Evolutionary conservation across 1,140 invertebrate genomes (phyloP).

Genomic region (Lethrus apterus): DNA sequence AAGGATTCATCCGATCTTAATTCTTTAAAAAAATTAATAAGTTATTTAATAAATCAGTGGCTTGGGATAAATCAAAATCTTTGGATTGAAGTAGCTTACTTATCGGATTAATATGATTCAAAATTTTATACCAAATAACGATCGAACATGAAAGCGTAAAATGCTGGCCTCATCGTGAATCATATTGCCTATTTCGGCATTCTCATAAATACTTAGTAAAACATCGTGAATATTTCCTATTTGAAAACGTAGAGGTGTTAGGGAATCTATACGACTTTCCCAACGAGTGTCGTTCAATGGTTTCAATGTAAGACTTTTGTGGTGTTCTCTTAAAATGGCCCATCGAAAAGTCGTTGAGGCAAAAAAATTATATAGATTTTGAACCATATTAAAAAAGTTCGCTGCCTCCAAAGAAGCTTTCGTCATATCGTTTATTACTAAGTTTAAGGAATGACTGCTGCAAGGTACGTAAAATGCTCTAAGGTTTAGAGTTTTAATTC

Average conservation of each 20-base stretch:
- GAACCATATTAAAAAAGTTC: conserved; percentile 28
- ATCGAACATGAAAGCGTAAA: conserved; percentile 17
- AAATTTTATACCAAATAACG: conserved; percentile 15
- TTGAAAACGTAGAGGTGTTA: conserved; percentile 25
- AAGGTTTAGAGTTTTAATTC: conserved; percentile 14
- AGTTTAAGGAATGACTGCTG: conserved; percentile 21
- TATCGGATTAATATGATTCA: conserved; percentile 16
- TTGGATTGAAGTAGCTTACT: conserved; percentile 16
- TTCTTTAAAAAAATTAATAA: conserved; percentile 20
- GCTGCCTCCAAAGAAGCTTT: conserved; percentile 10
- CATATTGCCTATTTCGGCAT: too few species aligned
- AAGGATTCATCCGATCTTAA: conserved; percentile 20
- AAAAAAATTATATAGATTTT: conserved; percentile 33
- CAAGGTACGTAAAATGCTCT: conserved; percentile 21
- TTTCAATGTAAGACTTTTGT: conserved; percentile 31
- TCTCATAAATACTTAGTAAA: conserved; percentile 18
- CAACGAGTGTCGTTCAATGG: conserved; percentile 32
- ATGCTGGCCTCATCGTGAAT: conserved; percentile 8
- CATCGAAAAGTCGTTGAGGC: conserved; percentile 31
- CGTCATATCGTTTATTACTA: conserved; percentile 17
- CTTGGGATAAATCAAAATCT: conserved; percentile 12
- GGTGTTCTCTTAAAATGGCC: conserved; percentile 26
- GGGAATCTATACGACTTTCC: conserved; percentile 27
- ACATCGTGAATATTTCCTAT: conserved; percentile 23
- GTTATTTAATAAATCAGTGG: conserved; percentile 17